Conservation (phyloP, 2,113 vertebrate species). For the Embiotoca jacksoni region DNA sequence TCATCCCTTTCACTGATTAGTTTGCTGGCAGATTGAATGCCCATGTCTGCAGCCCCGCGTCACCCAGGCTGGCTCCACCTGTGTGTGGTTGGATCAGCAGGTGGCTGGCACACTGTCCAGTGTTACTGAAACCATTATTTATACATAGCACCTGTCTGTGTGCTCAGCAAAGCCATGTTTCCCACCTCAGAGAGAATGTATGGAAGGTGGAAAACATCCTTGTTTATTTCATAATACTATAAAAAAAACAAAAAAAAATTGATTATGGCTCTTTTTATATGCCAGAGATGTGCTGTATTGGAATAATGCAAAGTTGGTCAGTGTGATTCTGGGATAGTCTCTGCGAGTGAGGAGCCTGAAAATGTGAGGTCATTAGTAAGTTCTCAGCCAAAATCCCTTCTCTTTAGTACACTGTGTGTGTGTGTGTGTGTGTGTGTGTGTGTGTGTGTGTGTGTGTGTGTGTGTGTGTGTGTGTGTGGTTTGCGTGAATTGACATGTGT, state of each 20-base stretch:
- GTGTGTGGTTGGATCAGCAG: conserved; percentile 78
- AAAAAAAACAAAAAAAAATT: conserved; percentile 11
- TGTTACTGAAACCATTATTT: conserved; percentile 82
- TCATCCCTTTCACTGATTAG: conserved; percentile 82
- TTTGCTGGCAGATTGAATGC: conserved; percentile 82
- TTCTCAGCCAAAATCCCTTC: conserved; percentile 61
- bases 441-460: too few relatives aligned
- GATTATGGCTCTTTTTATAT: conserved; percentile 30
- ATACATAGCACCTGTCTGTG: conserved; percentile 55
- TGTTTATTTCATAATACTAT: conserved; percentile 39
- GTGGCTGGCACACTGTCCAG: conserved; percentile 72
- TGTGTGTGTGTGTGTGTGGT: not conserved
- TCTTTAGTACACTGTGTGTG: conserved; percentile 47
- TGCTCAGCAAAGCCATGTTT: conserved; percentile 48
- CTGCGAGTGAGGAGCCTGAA: conserved; percentile 38
- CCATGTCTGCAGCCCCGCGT: conserved; percentile 69
- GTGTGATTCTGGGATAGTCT: conserved; percentile 49
- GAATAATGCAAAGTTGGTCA: conserved; percentile 38
- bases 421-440: conserved; percentile 27
- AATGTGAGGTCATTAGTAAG: conserved; percentile 79
- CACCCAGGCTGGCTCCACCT: conserved; percentile 75
- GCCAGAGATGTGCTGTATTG: conserved; percentile 17
- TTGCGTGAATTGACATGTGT: conserved; percentile 63
- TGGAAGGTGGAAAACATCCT: conserved; percentile 1
- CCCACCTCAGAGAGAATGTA: conserved; percentile 27